These are phyloP conservation scores for Perca flavescens DNA, from an alignment of 2,113 vertebrate genomes.

Conservation along the genomic window DNA sequence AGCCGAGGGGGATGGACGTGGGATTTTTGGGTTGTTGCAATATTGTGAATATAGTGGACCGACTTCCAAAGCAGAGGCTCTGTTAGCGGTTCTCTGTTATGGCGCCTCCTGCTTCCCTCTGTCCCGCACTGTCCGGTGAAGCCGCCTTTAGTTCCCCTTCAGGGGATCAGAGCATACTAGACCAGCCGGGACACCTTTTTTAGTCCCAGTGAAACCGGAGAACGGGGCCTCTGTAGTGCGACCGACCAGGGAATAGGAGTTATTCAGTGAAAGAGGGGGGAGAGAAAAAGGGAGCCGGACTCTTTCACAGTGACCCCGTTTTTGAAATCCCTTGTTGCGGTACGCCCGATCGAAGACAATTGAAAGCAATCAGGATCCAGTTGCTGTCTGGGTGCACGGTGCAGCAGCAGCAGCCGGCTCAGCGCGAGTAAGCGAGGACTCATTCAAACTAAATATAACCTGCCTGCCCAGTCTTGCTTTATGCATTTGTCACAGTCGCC, in stretches of 20 bases:
- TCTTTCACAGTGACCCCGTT: slow-evolving; percentile 79
- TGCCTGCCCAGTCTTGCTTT: slow-evolving; percentile 14
- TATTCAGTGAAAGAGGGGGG: slow-evolving; percentile 20
- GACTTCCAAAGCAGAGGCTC: slow-evolving; percentile 3
- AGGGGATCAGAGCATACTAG: slow-evolving; percentile 9
- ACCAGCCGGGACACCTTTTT: slow-evolving; percentile 46
- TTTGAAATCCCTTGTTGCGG: slow-evolving; percentile 73
- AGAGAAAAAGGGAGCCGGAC: slow-evolving; percentile 41
- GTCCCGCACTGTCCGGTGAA: slow-evolving; percentile 17
- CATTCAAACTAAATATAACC: slow-evolving; percentile 67
- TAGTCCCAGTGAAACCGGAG: slow-evolving; percentile 76
- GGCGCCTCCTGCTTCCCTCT: slow-evolving; percentile 35
- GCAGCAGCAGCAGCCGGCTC: slow-evolving; percentile 48
- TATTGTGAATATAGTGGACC: not conserved
- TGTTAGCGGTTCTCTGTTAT: slow-evolving; percentile 34
- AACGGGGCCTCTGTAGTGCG: slow-evolving; percentile 46
- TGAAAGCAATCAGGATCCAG: slow-evolving; percentile 80
- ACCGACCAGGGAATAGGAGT: slow-evolving; percentile 15
- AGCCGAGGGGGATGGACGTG: not conserved
- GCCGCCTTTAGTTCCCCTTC: not conserved
- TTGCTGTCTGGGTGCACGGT: slow-evolving; percentile 72
- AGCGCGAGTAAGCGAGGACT: slow-evolving; percentile 40
- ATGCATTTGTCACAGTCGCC: slow-evolving; percentile 59
- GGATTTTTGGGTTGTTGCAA: slow-evolving; percentile 9
- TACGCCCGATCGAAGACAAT: slow-evolving; percentile 78